Conservation (phyloP, 2,888 invertebrate species). For the Hirtodrosophila confusa region DNA sequence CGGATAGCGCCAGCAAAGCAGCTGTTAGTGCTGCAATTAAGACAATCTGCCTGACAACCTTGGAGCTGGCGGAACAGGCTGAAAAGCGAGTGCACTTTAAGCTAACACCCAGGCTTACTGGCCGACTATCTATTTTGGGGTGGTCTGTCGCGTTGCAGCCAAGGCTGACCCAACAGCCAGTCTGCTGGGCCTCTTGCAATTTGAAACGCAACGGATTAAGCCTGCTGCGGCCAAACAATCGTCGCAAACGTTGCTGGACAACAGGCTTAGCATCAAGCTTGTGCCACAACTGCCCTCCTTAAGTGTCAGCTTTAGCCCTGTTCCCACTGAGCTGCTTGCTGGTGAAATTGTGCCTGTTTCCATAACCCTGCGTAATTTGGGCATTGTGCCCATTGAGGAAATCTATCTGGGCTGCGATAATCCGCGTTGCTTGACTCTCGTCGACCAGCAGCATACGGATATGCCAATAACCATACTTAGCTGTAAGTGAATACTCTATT, state of each 20-base stretch:
- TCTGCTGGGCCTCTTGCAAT: constrained; percentile 81
- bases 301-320: constrained; percentile 88
- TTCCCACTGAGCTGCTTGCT: constrained; percentile 88
- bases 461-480: constrained; percentile 82
- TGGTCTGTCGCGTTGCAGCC: constrained; percentile 85
- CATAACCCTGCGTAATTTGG: constrained; percentile 87
- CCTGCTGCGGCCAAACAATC: constrained; percentile 65
- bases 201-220: constrained; percentile 81
- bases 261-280: constrained; percentile 90
- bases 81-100: constrained; percentile 88
- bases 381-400: constrained; percentile 86
- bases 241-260: constrained; percentile 85
- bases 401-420: constrained; percentile 86
- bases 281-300: constrained; percentile 92
- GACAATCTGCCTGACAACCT: constrained; percentile 70
- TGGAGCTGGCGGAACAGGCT: constrained; percentile 82
- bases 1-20: constrained; percentile 74
- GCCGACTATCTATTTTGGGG: constrained; percentile 89
- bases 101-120: constrained; percentile 90
- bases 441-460: constrained; percentile 78
- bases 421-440: constrained; percentile 82
- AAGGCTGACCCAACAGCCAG: constrained; percentile 79
- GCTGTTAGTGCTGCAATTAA: constrained; percentile 81
- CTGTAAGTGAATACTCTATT: constrained; percentile 68
- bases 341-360: constrained; percentile 89